Percentiles rank a stretch among this genome's conserved stretches.
Conservation (phyloP, 2,797 vertebrate genomes). For the Hippopotamyrus pictus region DNA sequence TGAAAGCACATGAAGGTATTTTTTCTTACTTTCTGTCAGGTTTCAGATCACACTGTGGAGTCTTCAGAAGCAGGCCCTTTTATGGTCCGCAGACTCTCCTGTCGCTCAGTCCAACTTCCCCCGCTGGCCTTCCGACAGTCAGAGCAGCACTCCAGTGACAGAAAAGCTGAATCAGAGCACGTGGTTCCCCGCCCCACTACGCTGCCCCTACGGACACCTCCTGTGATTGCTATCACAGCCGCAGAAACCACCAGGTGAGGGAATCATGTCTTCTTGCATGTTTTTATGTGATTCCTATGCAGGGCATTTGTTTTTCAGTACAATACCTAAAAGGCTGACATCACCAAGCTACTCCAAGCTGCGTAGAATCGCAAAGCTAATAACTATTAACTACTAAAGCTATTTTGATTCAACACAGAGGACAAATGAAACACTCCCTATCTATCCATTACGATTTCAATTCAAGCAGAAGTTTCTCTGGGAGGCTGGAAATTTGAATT, state of each 20-base stretch:
- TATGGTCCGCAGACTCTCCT: constrained; percentile 77
- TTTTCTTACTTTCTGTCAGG: constrained; percentile 50
- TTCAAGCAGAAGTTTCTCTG: constrained; percentile 3
- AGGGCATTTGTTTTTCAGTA: neutral
- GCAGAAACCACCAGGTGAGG: constrained; percentile 83
- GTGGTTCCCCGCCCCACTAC: constrained; percentile 76
- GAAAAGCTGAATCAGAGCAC: constrained; percentile 68
- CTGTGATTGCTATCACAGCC: constrained; percentile 87
- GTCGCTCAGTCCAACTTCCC: constrained; percentile 80
- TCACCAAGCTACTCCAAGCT: neutral
- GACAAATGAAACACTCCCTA: neutral
- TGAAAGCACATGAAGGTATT: neutral
- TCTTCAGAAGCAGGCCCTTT: constrained; percentile 71
- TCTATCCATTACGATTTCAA: neutral
- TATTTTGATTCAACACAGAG: neutral
- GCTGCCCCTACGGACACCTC: constrained; percentile 77
- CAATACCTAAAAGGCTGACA: neutral
- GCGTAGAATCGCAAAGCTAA: neutral
- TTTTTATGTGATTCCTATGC: neutral
- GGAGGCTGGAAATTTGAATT: neutral
- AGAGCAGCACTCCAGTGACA: constrained; percentile 80
- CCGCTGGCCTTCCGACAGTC: constrained; percentile 85
- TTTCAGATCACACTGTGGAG: constrained; percentile 69
- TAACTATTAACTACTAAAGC: neutral
- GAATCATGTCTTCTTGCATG: neutral